phyloP scores from a whole-genome alignment of 2,113 vertebrate species.

The Anthoscopus minutus region DNA sequence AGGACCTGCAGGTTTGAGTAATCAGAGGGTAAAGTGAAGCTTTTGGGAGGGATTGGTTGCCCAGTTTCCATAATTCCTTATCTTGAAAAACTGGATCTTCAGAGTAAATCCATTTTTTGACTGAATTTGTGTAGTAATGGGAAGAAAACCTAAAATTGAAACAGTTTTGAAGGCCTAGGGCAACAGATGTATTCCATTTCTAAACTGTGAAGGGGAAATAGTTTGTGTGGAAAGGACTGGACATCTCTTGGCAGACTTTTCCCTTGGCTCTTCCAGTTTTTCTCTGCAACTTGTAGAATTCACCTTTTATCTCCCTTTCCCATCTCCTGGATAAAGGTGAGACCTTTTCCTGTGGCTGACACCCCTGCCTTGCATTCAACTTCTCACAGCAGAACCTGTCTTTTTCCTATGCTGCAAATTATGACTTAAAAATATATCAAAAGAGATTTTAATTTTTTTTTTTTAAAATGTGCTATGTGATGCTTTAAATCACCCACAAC shows the following conservation, averaged over 20 bases:
- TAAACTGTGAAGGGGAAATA: neutral
- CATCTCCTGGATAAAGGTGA: neutral
- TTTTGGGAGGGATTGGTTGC: neutral
- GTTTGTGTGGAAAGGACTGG: neutral
- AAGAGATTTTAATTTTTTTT: neutral
- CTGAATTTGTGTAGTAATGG: neutral
- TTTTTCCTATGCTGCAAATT: neutral
- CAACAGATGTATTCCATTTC: neutral
- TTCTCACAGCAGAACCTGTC: neutral
- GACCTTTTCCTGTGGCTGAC: neutral
- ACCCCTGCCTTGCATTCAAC: neutral
- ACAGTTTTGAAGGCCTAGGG: neutral
- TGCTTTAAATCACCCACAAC: neutral
- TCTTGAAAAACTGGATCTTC: neutral
- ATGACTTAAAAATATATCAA: neutral
- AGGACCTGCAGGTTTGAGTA: neutral
- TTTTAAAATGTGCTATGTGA: neutral
- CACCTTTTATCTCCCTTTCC: neutral
- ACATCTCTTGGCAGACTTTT: neutral
- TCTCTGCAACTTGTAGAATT: neutral
- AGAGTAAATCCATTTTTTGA: neutral
- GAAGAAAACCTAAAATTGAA: neutral
- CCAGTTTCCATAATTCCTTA: neutral
- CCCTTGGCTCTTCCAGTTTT: neutral
- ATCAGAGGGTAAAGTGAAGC: neutral